A percentile compares a stretch with the other conserved stretches of the same genome.
phyloP scores from a whole-genome alignment of 2,888 invertebrate species.

The Serripes groenlandicus region DNA sequence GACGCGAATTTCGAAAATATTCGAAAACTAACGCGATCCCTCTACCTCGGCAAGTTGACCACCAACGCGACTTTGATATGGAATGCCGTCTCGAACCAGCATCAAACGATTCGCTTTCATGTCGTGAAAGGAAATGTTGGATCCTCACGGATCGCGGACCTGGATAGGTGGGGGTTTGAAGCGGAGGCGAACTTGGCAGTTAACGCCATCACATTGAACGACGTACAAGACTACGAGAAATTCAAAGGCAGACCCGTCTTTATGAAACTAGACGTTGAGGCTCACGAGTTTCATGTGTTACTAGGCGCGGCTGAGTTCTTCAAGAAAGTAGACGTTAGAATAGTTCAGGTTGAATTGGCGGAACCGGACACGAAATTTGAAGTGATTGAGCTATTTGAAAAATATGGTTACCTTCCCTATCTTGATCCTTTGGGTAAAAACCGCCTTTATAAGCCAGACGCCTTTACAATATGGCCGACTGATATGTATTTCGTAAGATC shows the following conservation, averaged over 20 bases:
- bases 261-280: background rate
- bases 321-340: background rate
- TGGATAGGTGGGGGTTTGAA: background rate
- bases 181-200: background rate
- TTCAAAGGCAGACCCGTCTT: background rate
- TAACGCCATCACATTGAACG: background rate
- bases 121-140: background rate
- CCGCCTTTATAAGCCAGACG: background rate
- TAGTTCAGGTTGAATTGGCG: background rate
- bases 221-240: background rate
- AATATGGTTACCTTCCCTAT: background rate
- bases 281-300: background rate
- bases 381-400: background rate
- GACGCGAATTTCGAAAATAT: slow-evolving; percentile 9
- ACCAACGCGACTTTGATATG: slow-evolving; percentile 8
- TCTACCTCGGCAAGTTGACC: background rate
- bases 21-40: background rate
- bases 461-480: background rate
- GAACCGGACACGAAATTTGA: background rate
- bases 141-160: background rate
- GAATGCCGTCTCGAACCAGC: slow-evolving; percentile 10
- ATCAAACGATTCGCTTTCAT: background rate
- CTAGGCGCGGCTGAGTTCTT: background rate
- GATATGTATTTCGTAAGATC: background rate
- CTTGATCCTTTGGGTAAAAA: background rate